Percentiles rank a stretch among this genome's conserved stretches.
Evolutionary conservation across 2,113 vertebrate species (phyloP).

Genomic region (Gadus chalcogrammus): DNA sequence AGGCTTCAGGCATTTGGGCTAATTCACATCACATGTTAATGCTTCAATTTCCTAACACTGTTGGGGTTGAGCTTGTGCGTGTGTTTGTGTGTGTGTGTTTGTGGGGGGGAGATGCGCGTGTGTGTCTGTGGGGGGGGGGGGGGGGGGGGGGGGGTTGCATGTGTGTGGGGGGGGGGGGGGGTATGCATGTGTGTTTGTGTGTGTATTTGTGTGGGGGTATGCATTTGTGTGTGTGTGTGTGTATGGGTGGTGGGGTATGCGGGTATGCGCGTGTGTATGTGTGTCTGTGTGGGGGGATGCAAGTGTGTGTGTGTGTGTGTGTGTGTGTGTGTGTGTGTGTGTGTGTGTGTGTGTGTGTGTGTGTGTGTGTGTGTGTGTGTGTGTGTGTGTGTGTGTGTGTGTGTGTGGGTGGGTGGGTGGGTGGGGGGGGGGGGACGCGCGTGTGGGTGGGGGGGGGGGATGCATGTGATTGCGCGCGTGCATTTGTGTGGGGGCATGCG

Average conservation of each 20-base stretch:
- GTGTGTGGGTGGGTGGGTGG: too few species aligned
- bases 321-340: background rate
- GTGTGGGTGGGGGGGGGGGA: too few species aligned
- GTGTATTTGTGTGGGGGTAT: background rate
- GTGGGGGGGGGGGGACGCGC: too few species aligned
- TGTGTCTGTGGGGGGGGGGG: too few species aligned
- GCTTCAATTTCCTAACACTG: slow-evolving; percentile 41
- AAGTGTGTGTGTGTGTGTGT: too few species aligned
- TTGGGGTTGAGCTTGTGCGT: background rate
- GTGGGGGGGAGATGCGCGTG: too few species aligned
- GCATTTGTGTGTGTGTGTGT: slow-evolving; percentile 2
- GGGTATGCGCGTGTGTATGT: background rate
- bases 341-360: background rate
- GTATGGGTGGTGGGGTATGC: background rate
- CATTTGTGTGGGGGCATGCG: too few species aligned
- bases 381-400: background rate
- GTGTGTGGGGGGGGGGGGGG: too few species aligned
- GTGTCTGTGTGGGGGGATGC: too few species aligned
- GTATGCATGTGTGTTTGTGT: too few species aligned
- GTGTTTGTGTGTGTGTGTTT: background rate
- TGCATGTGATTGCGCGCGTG: too few species aligned
- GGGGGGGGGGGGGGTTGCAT: background rate
- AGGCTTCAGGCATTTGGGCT: slow-evolving; percentile 39
- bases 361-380: background rate
- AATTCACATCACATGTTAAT: slow-evolving; percentile 54